These are phyloP conservation scores for Camponotus fellah DNA, from an alignment of 2,888 invertebrate species.

Conservation along the genomic window DNA sequence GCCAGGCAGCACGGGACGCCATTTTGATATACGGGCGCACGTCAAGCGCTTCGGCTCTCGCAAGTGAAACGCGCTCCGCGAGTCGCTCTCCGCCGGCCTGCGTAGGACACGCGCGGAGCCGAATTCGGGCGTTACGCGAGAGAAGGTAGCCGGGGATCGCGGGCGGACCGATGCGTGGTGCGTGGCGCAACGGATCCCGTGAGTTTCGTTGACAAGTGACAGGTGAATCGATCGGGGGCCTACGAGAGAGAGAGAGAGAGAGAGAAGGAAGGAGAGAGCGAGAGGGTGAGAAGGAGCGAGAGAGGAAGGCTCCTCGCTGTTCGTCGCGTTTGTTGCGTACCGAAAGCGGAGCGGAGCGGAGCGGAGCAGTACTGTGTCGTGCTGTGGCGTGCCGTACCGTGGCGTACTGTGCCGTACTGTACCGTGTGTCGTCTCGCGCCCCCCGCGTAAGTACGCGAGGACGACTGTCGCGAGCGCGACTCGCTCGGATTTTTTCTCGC, in stretches of 20 bases:
- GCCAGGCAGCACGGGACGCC: conserved; percentile 83
- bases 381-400: conserved; percentile 5
- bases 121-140: conserved; percentile 64
- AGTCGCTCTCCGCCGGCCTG: conserved; percentile 65
- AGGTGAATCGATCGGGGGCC: conserved; percentile 82
- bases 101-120: conserved; percentile 68
- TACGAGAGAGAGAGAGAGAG: conserved; percentile 58
- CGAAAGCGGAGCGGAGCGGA: conserved; percentile 47
- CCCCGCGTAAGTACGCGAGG: conserved; percentile 13
- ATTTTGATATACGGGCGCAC: conserved; percentile 85
- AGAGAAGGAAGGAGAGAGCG: conserved; percentile 40
- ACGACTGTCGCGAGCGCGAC: conserved; percentile 49
- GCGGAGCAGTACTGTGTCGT: conserved; percentile 56
- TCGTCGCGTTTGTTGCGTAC: conserved; percentile 9
- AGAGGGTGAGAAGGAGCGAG: neutral
- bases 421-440: neutral
- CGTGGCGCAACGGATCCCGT: conserved; percentile 72
- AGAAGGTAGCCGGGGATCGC: conserved; percentile 63
- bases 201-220: conserved; percentile 81
- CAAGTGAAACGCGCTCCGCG: conserved; percentile 72
- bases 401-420: conserved; percentile 3
- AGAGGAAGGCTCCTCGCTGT: conserved; percentile 10
- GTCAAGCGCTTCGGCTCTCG: conserved; percentile 79
- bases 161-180: conserved; percentile 67
- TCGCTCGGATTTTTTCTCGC: conserved; percentile 55